phyloP scores from a whole-genome alignment of 2,113 vertebrate genomes.

The Crotalus tigris region DNA sequence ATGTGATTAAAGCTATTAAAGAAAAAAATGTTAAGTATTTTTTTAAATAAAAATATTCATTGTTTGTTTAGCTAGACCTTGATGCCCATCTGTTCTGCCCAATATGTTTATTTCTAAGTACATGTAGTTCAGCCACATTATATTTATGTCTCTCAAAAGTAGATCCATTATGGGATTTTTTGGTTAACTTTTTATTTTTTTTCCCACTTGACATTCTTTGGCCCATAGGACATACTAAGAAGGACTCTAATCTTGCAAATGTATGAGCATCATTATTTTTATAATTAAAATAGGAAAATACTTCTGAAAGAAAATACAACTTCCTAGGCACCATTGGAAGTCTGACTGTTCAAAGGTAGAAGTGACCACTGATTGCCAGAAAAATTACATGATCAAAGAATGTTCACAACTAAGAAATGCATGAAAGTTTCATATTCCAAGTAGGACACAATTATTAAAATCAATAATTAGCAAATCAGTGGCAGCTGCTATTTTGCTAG shows the following conservation, averaged over 20 bases:
- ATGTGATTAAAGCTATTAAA: neutral
- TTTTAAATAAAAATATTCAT: neutral
- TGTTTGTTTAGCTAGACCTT: neutral
- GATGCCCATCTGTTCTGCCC: neutral
- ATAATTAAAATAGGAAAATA: neutral
- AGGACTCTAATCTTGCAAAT: neutral
- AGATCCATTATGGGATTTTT: neutral
- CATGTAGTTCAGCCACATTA: neutral
- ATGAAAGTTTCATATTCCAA: neutral
- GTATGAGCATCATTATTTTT: neutral
- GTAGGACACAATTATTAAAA: constrained; percentile 1
- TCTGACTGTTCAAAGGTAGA: neutral
- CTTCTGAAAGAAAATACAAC: neutral
- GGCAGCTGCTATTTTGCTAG: neutral
- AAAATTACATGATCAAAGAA: neutral
- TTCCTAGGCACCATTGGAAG: neutral
- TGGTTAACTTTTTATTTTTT: neutral
- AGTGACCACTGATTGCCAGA: neutral
- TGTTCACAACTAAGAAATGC: neutral
- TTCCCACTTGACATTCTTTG: neutral
- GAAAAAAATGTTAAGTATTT: neutral
- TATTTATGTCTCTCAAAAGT: neutral
- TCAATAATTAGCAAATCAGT: neutral
- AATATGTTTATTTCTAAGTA: neutral
- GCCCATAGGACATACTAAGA: neutral